phyloP scores from a whole-genome alignment of 2,113 vertebrate genomes.

The rabbit (Oryctolagus cuniculus) region mOryCun1.1 NC_091441.1:105034501-105035000 shows the following conservation, averaged over 20 bases:
- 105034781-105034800: conserved; percentile 29
- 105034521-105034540: not conserved
- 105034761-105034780: not conserved
- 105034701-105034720: conserved; percentile 39
- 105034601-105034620: not conserved
- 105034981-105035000: not conserved
- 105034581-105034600: conserved; percentile 51
- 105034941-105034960: not conserved
- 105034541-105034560: not conserved
- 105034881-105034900: conserved; percentile 37
- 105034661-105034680: conserved; percentile 17
- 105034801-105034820: conserved; percentile 52
- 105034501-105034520: not conserved
- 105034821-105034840: not conserved
- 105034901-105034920: not conserved
- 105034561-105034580: not conserved
- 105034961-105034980: not conserved
- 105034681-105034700: conserved; percentile 42
- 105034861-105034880: conserved; percentile 56
- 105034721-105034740: not conserved
- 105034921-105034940: not conserved
- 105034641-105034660: conserved; percentile 29
- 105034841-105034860: conserved; percentile 2
- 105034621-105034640: not conserved
- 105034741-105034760: not conserved